Conservation (phyloP, 2,888 invertebrate species). For the Coecobrya sp. region DNA sequence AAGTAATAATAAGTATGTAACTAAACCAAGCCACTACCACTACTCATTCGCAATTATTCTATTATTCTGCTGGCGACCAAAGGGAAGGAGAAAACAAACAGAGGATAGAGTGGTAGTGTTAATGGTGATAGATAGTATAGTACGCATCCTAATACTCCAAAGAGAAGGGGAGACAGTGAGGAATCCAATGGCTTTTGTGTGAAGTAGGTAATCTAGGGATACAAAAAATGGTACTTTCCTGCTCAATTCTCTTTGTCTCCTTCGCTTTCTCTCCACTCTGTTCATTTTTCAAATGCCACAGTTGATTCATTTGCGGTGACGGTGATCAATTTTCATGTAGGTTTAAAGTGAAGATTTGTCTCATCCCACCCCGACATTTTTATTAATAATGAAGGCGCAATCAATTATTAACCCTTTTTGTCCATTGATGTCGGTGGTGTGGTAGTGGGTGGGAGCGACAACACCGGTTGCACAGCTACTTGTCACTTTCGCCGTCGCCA, state of each 20-base stretch:
- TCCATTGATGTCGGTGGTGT: background rate
- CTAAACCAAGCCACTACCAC: background rate
- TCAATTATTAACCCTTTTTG: background rate
- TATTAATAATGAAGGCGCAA: background rate
- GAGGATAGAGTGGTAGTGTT: background rate
- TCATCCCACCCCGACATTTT: background rate
- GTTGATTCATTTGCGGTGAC: background rate
- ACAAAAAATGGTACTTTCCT: background rate
- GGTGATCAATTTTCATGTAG: background rate
- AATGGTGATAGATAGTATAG: background rate
- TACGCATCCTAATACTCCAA: background rate
- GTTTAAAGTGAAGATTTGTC: background rate
- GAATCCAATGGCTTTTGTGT: background rate
- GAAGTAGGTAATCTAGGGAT: background rate
- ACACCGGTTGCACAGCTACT: slow-evolving; percentile 11
- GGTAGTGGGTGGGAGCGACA: background rate
- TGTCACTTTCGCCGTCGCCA: background rate
- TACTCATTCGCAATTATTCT: slow-evolving; percentile 1
- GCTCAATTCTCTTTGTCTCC: background rate
- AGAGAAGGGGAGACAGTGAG: background rate
- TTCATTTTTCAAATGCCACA: background rate
- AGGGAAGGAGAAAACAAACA: background rate
- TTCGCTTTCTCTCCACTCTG: background rate
- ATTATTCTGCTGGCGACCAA: background rate
- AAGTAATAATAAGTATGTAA: background rate